Evolutionary conservation across 2,888 invertebrate genomes (phyloP).

Genomic region (Calliphora vomitoria): DNA sequence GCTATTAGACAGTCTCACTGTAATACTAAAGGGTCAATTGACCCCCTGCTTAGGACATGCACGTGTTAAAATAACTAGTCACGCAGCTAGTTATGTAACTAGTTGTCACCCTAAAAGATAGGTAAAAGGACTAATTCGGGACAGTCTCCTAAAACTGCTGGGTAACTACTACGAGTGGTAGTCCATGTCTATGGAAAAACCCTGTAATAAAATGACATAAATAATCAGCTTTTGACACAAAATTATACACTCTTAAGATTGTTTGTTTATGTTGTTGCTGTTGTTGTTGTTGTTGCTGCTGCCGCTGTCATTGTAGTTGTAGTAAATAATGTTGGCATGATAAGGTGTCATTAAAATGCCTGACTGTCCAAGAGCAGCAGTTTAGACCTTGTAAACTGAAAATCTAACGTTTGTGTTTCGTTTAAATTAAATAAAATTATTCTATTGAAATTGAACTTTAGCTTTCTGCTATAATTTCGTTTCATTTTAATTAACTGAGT

Average conservation of each 20-base stretch:
- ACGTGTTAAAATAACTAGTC: too few relatives aligned
- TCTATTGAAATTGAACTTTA: background rate
- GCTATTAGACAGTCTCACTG: too few relatives aligned
- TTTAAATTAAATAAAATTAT: slow-evolving; percentile 1
- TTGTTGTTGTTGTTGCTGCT: background rate
- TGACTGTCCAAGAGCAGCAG: background rate
- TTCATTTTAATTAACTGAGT: background rate
- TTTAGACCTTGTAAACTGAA: background rate
- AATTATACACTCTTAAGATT: slow-evolving; percentile 42
- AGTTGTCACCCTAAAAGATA: too few relatives aligned
- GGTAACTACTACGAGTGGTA: too few relatives aligned
- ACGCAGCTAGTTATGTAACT: too few relatives aligned
- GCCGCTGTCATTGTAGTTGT: slow-evolving; percentile 7
- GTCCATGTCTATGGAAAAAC: background rate
- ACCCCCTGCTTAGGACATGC: too few relatives aligned
- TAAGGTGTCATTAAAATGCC: slow-evolving; percentile 9
- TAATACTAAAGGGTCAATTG: too few relatives aligned
- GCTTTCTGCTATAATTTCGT: background rate
- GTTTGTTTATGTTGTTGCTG: slow-evolving; percentile 10
- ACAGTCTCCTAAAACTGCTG: too few relatives aligned
- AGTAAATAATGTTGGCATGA: background rate
- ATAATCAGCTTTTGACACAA: slow-evolving; percentile 53
- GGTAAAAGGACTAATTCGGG: too few relatives aligned
- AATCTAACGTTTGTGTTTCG: background rate
- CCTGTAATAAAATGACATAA: slow-evolving; percentile 26